Base-by-base conservation (phyloP, 1,140 invertebrate genomes). In the Tribolium madens region DNA sequence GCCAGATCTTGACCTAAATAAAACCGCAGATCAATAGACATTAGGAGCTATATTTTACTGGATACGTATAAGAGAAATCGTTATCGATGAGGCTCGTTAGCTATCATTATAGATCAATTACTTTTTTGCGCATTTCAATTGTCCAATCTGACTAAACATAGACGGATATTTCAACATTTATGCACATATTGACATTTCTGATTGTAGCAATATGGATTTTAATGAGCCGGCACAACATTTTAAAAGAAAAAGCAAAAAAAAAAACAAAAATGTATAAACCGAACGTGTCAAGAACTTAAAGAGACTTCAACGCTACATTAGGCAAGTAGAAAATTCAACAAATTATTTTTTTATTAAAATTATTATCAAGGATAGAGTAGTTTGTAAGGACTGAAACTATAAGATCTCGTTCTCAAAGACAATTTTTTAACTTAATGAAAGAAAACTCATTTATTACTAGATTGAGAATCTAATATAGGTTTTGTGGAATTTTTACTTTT, bases 1-100 rank as follows among this genome's bases (percentile, higher is more conserved):
- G 4, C 17, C 26, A 75, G 60, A 64, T 75, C 74, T 75, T 75
- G 74, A 64, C 74, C 74, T 46, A 75, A 75, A 75, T 75, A 52
- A 52, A 15, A 52, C 50, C 47, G 17, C 70, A 52, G 21, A 52
- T 48, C 69, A 31, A 50, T 48, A 21, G 47, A 72, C 50, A 72
- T 36, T 72, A 48, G 17, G 42, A 46, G 50, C 50, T 50, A n/a
- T 72, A 26, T 48, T 72, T 72, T 72, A 71, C 14, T 72, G 12
- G 50, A 72, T 52, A 50, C 47, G 14, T 48, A 7, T 14, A 52
- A 72, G 70, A 48, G 70, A 72, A 72, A 72, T 72, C 46, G 70
- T 72, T 48, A 50, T 72, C 13, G 70, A 72, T 72, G 46, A 72
- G 70, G 70, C 21, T 33, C 50, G 47, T 71, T 71, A 50, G 46